Evolutionary conservation across 2,797 vertebrate species (phyloP).

Genomic region (Rhynchonycteris naso): DNA sequence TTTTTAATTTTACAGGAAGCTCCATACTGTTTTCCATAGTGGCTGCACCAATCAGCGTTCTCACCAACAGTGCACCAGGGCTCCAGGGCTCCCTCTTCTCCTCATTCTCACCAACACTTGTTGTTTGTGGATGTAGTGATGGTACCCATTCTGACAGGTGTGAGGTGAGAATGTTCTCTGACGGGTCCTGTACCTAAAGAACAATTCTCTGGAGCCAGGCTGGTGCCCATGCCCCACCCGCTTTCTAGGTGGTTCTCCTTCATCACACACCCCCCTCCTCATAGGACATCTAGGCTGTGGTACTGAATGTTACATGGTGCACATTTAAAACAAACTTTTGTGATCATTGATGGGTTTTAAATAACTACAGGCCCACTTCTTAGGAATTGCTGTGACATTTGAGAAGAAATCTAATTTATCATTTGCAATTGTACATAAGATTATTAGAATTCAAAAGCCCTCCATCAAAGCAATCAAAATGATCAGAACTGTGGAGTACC

Average conservation of each 20-base stretch:
- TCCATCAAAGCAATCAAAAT: neutral
- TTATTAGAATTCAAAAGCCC: neutral
- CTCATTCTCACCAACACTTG: neutral
- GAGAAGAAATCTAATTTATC: neutral
- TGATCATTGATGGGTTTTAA: neutral
- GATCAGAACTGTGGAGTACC: neutral
- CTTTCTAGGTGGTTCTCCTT: neutral
- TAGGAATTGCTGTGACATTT: conserved; percentile 30
- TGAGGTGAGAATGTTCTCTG: neutral
- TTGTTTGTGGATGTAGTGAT: neutral
- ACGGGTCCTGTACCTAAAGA: neutral
- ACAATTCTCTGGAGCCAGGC: neutral
- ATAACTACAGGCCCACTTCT: neutral
- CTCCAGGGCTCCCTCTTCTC: neutral
- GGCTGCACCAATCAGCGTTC: neutral
- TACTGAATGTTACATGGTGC: neutral
- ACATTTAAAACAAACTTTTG: neutral
- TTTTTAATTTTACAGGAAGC: neutral
- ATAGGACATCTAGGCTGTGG: neutral
- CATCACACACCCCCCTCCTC: neutral
- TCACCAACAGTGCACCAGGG: neutral
- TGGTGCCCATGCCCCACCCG: accelerated
- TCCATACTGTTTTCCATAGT: neutral
- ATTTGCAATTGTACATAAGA: neutral
- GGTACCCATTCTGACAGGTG: neutral